A percentile compares a stretch with the other conserved stretches of the same genome.
Conservation (phyloP, 2,113 vertebrate species). For the Dromas ardeola region DNA sequence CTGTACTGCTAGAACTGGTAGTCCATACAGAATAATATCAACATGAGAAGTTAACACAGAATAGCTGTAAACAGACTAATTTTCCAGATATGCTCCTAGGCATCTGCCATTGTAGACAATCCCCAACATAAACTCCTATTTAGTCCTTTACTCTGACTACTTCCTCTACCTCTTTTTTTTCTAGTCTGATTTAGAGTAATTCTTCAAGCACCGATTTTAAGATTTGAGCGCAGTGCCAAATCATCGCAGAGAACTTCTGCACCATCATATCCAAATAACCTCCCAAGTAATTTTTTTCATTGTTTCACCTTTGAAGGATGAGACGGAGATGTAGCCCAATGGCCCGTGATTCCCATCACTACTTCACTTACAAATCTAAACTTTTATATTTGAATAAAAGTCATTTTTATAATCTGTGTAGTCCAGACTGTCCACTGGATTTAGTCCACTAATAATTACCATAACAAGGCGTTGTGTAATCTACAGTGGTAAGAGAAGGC, state of each 20-base stretch:
- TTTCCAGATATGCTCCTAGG: not conserved
- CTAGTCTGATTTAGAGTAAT: not conserved
- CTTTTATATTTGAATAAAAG: not conserved
- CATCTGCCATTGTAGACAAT: no score
- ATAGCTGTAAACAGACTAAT: not conserved
- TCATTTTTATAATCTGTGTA: not conserved
- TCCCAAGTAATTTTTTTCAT: not conserved
- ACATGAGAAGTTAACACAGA: not conserved
- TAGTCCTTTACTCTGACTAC: not conserved
- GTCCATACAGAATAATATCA: not conserved
- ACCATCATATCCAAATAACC: not conserved
- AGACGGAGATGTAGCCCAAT: not conserved
- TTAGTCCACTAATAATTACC: not conserved
- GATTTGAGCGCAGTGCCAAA: not conserved
- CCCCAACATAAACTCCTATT: not conserved
- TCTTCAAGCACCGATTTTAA: not conserved
- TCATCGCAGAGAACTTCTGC: not conserved
- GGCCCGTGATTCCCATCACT: not conserved
- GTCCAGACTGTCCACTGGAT: not conserved
- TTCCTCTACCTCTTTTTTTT: not conserved
- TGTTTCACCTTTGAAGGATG: not conserved
- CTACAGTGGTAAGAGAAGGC: not conserved
- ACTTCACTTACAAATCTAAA: not conserved
- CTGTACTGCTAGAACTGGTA: not conserved
- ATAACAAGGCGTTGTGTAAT: not conserved